phyloP scores from a whole-genome alignment of 2,797 vertebrate genomes.

The Meriones psammophilus region DNA sequence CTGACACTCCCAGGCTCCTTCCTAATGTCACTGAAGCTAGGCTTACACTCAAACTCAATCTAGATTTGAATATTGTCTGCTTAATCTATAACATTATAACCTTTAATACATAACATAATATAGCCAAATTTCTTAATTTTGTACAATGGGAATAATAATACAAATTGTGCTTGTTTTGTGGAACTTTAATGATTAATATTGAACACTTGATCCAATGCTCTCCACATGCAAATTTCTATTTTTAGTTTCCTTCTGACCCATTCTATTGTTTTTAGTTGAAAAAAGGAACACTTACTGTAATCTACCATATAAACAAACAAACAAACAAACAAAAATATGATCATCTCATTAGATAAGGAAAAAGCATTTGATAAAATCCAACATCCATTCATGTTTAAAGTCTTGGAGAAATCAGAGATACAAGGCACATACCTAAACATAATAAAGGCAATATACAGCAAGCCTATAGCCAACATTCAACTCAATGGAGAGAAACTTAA shows the following conservation, averaged over 20 bases:
- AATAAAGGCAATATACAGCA: too few species aligned
- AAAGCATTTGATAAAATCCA: too few species aligned
- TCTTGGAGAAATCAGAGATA: too few species aligned
- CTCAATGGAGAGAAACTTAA: too few species aligned
- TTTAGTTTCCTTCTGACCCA: not conserved
- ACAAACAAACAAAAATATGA: too few species aligned
- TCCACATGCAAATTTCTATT: not conserved
- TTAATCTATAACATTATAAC: not conserved
- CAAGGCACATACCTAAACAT: too few species aligned
- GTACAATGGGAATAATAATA: conserved; percentile 1
- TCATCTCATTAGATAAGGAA: too few species aligned
- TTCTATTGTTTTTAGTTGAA: not conserved
- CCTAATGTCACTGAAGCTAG: not conserved
- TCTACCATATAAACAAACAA: too few species aligned
- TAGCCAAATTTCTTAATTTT: not conserved
- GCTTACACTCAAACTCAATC: not conserved
- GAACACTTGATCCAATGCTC: not conserved
- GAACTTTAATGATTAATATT: not conserved
- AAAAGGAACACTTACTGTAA: not conserved
- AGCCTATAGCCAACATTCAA: too few species aligned
- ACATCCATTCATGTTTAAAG: too few species aligned
- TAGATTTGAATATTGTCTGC: conserved; percentile 17
- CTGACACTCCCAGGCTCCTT: not conserved
- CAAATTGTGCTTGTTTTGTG: not conserved
- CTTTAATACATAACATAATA: not conserved